Base-by-base conservation (phyloP, 2,888 invertebrate genomes). In the Cryptus armator region DNA sequence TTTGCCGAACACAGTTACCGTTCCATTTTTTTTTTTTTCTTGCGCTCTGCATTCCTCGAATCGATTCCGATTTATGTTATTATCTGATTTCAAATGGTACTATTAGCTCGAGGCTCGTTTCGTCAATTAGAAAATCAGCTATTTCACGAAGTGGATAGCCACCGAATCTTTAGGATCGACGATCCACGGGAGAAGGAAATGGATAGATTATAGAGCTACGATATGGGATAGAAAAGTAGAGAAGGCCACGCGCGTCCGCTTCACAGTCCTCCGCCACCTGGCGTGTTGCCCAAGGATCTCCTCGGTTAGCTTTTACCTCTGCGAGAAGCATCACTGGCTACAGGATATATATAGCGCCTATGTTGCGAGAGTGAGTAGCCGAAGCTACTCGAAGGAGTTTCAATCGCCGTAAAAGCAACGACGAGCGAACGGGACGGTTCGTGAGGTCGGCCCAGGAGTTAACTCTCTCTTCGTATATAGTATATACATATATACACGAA, bases 391-490 rank as follows among this genome's bases (percentile, higher is more conserved):
- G n/a, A 80, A 83, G 89, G 89, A 90, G 89, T 91, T 92, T 92
- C 92, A 92, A 93, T 92, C 91, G 91, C 88, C 92, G 91, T 93
- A 92, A 93, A 92, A 92, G 93, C 93, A 92, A 91, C 91, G 90
- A 85, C 86, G 87, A 87, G 85, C 87, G 83, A 85, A 78, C 78
- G 80, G 88, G 67, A 79, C 66, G 48, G 46, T 12, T n/a, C 32
- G 43, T 19, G 53, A 67, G 48, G 44, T 24, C 29, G 56, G 44
- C 53, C 24, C 37, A 19, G 44, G 77, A 68, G 77, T 77, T 72
- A 59, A 72, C 71, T 64, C 51, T 64, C 51, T 29, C 32, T 62
- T 62, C 62, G 12, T 29, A 12, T 32, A 1, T 66, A n/a, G 48
- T 48, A 48, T 12, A 37, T 53, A 46, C 48, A 53, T 64, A 43